phyloP scores from a whole-genome alignment of 2,888 invertebrate species.

The Cephus spinipes region DNA sequence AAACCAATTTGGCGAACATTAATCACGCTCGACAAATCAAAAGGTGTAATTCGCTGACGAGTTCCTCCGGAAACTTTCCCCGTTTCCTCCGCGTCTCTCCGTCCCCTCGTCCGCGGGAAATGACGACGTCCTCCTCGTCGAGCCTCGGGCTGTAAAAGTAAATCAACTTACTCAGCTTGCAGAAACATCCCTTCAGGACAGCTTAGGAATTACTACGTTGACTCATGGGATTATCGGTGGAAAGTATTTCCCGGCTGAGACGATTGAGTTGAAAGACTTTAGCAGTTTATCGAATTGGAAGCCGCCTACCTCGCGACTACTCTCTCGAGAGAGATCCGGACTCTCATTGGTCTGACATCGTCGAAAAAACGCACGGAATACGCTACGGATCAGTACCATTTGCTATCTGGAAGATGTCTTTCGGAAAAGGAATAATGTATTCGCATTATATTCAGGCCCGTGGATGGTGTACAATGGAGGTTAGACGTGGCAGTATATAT shows the following conservation, averaged over 20 bases:
- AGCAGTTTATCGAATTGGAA: background rate
- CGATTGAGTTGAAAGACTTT: background rate
- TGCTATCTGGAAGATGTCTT: background rate
- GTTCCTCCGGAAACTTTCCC: slow-evolving; percentile 33
- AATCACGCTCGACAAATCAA: slow-evolving; percentile 44
- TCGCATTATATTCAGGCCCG: background rate
- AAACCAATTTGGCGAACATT: slow-evolving; percentile 36
- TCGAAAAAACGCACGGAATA: background rate
- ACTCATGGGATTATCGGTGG: slow-evolving; percentile 5
- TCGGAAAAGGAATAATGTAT: background rate
- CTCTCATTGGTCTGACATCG: background rate
- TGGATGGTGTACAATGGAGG: background rate
- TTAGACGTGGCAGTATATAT: background rate
- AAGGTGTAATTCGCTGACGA: slow-evolving; percentile 40
- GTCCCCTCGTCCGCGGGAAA: slow-evolving; percentile 24
- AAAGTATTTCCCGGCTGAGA: background rate
- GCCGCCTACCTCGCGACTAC: background rate
- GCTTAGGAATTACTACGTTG: slow-evolving; percentile 3
- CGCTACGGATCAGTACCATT: background rate
- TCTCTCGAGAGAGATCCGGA: background rate
- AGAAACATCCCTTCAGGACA: slow-evolving; percentile 9
- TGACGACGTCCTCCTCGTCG: background rate
- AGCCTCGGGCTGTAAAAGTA: slow-evolving; percentile 38
- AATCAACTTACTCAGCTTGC: slow-evolving; percentile 39
- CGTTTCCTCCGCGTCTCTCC: slow-evolving; percentile 16